phyloP scores from a whole-genome alignment of 2,888 invertebrate species.

The Epistrophella euchroma region DNA sequence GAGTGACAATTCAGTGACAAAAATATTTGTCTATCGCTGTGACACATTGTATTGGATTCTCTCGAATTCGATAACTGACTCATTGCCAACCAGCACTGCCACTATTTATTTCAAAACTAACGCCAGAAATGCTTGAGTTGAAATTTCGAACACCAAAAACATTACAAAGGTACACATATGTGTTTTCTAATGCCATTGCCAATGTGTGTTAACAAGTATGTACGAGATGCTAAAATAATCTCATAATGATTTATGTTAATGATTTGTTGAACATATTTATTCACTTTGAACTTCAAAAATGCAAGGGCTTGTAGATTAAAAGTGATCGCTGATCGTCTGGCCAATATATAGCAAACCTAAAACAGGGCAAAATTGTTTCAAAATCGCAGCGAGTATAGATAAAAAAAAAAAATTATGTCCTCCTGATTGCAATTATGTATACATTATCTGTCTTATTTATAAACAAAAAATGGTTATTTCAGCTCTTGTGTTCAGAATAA shows the following conservation, averaged over 20 bases:
- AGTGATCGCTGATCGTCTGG: not conserved
- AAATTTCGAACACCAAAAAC: not conserved
- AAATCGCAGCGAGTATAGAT: too few species aligned
- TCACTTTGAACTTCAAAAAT: conserved; percentile 65
- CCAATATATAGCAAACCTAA: not conserved
- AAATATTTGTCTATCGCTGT: conserved; percentile 26
- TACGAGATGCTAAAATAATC: conserved; percentile 16
- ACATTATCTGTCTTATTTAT: too few species aligned
- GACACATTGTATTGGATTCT: conserved; percentile 47
- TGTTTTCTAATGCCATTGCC: not conserved
- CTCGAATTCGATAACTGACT: conserved; percentile 12
- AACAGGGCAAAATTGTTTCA: too few species aligned
- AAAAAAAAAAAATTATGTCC: too few species aligned
- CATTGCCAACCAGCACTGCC: conserved; percentile 25
- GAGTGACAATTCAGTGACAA: conserved; percentile 40
- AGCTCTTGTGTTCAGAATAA: too few species aligned
- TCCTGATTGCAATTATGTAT: too few species aligned
- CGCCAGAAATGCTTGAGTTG: not conserved
- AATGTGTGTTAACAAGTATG: conserved; percentile 17
- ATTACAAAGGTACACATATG: not conserved
- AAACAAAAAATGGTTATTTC: too few species aligned
- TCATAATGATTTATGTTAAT: conserved; percentile 52
- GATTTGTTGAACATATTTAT: conserved; percentile 59
- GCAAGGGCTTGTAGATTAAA: conserved; percentile 29
- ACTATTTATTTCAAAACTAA: not conserved